Base-by-base conservation (phyloP, 2,113 vertebrate species). In the Grammomys surdaster region DNA sequence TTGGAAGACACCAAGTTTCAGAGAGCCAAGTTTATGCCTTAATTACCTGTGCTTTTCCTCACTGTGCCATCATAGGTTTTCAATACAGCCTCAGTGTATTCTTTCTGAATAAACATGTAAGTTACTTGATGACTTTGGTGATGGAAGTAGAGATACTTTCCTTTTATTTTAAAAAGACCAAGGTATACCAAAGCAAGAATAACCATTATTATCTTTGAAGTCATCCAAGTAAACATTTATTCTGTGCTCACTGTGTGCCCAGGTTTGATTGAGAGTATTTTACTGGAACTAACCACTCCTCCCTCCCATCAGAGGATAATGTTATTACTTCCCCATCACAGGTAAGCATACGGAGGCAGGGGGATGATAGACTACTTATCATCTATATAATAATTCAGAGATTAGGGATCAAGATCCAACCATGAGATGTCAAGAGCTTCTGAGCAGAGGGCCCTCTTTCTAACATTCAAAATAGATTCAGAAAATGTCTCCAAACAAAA, bases 401-500 rank as follows among this genome's bases (percentile, higher is more conserved):
- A 88, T 70, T 1, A 85, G 4, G 6, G 73, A 76, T 90, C 2
- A 88, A 56, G 36, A 67, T 58, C 36, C 26, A 60, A 77, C 12
- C 16, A 24, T 33, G 78, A 46, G 24, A 5, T 24, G 54, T 77
- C 28, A 77, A 88, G 43, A 88, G 82, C 78, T 85, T 89, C 72
- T 89, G 36, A 93, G 75, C 88, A 89, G 67, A 95, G 3, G 22
- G 40, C 24, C 43, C 46, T 82, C 73, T 81, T 69, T 77, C 24
- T 31, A 92, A 70, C 48, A 91, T 95, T 86, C 82, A 91, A 95
- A 92, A 95, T 75, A 90, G 90, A 97, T 78, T 91, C 60, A 90
- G 58, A 91, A 92, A 86, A 92, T 70, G 54, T 89, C 63, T 96
- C 88, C 92, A 92, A 93, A 95, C 92, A 95, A 96, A 97, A 86